Evolutionary conservation across 2,888 invertebrate species (phyloP).

Genomic region (Aelia acuminata): DNA sequence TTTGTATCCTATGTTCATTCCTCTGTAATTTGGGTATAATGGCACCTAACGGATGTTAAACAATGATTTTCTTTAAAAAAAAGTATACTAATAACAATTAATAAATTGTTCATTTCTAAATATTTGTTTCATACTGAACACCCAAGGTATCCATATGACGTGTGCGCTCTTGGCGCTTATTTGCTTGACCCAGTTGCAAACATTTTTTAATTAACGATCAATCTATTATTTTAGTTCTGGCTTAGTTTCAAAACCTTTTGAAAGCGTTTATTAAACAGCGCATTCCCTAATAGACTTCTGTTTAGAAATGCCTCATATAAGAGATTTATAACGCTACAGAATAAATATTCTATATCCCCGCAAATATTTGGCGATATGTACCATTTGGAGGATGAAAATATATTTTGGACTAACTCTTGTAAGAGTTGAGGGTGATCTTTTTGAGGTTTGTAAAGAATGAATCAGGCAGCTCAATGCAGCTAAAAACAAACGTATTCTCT

Average conservation of each 20-base stretch:
- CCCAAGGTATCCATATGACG: too few species aligned
- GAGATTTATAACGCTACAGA: not conserved
- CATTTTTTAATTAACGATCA: not conserved
- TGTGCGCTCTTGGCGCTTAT: not conserved
- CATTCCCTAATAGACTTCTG: not conserved
- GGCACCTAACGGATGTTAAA: too few species aligned
- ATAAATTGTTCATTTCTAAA: not conserved
- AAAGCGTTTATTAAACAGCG: not conserved
- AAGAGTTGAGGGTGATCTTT: too few species aligned
- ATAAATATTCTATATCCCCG: not conserved
- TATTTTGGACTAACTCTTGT: too few species aligned
- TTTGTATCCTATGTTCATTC: too few species aligned
- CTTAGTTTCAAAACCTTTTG: not conserved
- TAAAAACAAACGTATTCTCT: too few species aligned
- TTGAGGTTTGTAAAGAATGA: too few species aligned
- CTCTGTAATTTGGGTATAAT: too few species aligned
- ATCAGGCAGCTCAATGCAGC: too few species aligned
- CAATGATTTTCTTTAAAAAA: too few species aligned
- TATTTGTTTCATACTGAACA: not conserved
- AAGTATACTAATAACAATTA: too few species aligned
- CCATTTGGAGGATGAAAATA: too few species aligned
- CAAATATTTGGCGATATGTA: not conserved
- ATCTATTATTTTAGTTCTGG: slow-evolving; percentile 34
- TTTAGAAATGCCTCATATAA: not conserved
- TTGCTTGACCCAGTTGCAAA: not conserved